Base-by-base conservation (phyloP, 2,888 invertebrate species). In the Arctia plantaginis region DNA sequence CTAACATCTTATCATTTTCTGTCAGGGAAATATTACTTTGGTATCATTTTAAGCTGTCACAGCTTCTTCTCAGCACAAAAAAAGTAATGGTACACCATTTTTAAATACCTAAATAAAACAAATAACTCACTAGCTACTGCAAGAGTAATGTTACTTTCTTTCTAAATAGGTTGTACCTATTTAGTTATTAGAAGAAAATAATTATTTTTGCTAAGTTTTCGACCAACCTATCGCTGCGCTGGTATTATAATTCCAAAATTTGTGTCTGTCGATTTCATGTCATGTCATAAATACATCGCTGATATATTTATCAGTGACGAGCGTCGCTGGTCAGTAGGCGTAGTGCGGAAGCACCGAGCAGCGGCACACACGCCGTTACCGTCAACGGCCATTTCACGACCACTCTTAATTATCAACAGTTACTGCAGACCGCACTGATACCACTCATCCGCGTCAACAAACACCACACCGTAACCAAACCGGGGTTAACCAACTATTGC, bases 331-430 rank as follows among this genome's bases (percentile, higher is more conserved):
- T 79, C 82, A 80, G 87, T 86, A 84, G 92, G 92, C 90, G 93
- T 91, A 90, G 88, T 88, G 81, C 92, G 92, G 93, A 93, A 94
- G 92, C 90, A 85, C 83, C 85, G 76, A 82, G 86, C 88, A 88
- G 86, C 89, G 89, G 88, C 91, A 86, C 89, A 87, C 88, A 84
- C 82, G 91, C 94, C 93, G 93, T 93, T 93, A 94, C 89, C 91
- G 90, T 92, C 92, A 88, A 84, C 88, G 88, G 85, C 90, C 88
- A 94, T 93, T 92, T 92, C 87, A 88, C 90, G 90, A 92, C 92
- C 90, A 90, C 91, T 92, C 91, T 93, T 95, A 94, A 95, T 95
- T 94, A 95, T 92, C 91, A 93, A 95, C 95, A 94, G 95, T 95
- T 95, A 94, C 87, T 85, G 87, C 85, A 86, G 83, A 90, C 90